Percentiles rank a stretch among this genome's conserved stretches.
These are phyloP conservation scores for Tethea ocularis DNA, from an alignment of 2,888 invertebrate genomes.

Conservation along the genomic window DNA sequence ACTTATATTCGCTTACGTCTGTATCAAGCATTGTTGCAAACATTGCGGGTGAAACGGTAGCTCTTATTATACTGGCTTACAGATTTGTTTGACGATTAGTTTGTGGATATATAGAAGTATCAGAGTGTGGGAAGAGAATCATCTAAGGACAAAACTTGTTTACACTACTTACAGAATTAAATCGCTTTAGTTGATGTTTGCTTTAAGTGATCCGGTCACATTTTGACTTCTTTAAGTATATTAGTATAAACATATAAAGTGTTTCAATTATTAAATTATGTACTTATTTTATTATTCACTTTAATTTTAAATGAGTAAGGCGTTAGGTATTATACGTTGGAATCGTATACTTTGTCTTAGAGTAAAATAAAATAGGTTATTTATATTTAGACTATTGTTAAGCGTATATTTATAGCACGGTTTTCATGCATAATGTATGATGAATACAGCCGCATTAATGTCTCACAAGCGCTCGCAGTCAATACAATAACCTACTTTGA, in stretches of 20 bases:
- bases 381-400: neutral
- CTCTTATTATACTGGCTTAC: constrained; percentile 41
- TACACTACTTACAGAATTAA: constrained; percentile 79
- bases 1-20: constrained; percentile 44
- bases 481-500: neutral
- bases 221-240: constrained; percentile 33
- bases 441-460: neutral
- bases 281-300: neutral
- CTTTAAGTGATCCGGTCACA: constrained; percentile 49
- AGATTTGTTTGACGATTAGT: constrained; percentile 57
- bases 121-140: constrained; percentile 43
- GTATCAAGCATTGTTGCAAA: constrained; percentile 34
- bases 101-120: constrained; percentile 49
- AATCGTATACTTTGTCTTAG: too few relatives aligned
- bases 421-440: neutral
- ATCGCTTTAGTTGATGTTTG: constrained; percentile 65
- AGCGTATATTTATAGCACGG: neutral
- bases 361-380: too few relatives aligned
- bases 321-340: neutral
- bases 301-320: neutral
- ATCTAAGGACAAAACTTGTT: constrained; percentile 71
- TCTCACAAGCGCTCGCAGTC: neutral
- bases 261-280: neutral
- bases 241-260: too few relatives aligned
- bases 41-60: constrained; percentile 32